Conservation (phyloP, 2,797 vertebrate species). For the Diplodus puntazzo region DNA sequence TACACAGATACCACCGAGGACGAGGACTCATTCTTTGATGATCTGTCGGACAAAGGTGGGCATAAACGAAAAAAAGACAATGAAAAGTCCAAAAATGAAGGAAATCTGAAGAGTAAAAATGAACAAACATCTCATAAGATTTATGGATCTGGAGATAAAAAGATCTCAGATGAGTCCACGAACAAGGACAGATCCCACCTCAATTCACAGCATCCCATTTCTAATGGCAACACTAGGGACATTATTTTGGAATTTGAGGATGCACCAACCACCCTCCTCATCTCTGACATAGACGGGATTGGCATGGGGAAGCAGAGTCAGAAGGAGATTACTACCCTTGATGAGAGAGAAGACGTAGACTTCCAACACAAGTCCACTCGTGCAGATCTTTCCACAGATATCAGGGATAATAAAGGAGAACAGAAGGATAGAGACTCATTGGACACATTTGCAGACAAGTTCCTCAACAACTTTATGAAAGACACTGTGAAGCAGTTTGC, state of each 20-base stretch:
- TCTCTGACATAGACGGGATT: slow-evolving; percentile 63
- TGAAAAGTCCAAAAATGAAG: slow-evolving; percentile 48
- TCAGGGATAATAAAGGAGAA: slow-evolving; percentile 30
- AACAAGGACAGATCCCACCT: slow-evolving; percentile 43
- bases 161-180: slow-evolving; percentile 45
- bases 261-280: slow-evolving; percentile 56
- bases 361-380: slow-evolving; percentile 72
- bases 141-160: slow-evolving; percentile 39
- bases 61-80: slow-evolving; percentile 56
- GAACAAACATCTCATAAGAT: slow-evolving; percentile 44
- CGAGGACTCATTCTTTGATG: slow-evolving; percentile 87
- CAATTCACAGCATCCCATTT: slow-evolving; percentile 59
- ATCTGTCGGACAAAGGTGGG: slow-evolving; percentile 66
- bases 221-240: slow-evolving; percentile 67
- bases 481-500: slow-evolving; percentile 90
- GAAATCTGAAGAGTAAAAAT: slow-evolving; percentile 62
- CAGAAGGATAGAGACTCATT: slow-evolving; percentile 60
- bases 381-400: slow-evolving; percentile 62
- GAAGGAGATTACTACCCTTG: slow-evolving; percentile 69
- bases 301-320: slow-evolving; percentile 37
- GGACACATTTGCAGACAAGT: slow-evolving; percentile 87
- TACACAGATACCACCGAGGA: slow-evolving; percentile 85
- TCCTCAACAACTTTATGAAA: slow-evolving; percentile 89
- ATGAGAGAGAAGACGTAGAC: slow-evolving; percentile 83
- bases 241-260: slow-evolving; percentile 74